Evolutionary conservation across 2,888 invertebrate species (phyloP).

Genomic region (Polydrusus cervinus): DNA sequence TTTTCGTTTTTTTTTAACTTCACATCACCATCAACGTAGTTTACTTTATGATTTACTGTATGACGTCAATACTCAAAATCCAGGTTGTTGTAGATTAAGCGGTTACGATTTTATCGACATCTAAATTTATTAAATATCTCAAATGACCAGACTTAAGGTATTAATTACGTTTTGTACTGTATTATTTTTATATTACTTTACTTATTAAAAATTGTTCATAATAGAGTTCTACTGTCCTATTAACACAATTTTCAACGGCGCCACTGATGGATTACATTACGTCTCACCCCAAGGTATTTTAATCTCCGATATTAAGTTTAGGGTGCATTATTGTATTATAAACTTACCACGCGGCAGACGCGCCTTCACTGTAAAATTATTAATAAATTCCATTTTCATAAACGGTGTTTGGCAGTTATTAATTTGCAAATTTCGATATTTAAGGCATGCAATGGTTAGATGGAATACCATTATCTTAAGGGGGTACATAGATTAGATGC

Average conservation of each 20-base stretch:
- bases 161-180: too few species aligned
- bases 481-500: neutral
- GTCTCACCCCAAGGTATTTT: conserved; percentile 28
- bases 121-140: too few species aligned
- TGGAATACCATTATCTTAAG: conserved; percentile 31
- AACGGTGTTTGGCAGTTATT: conserved; percentile 41
- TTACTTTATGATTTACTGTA: too few species aligned
- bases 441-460: conserved; percentile 29
- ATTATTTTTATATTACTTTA: too few species aligned
- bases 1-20: too few species aligned
- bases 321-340: conserved; percentile 59
- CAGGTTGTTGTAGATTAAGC: too few species aligned
- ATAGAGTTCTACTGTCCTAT: neutral
- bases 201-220: neutral
- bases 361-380: conserved; percentile 57
- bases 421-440: conserved; percentile 44
- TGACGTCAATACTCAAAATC: too few species aligned
- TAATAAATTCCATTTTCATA: conserved; percentile 58
- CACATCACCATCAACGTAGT: too few species aligned
- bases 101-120: too few species aligned
- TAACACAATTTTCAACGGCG: neutral
- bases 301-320: conserved; percentile 46
- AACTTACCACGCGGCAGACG: conserved; percentile 56
- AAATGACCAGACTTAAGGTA: too few species aligned
- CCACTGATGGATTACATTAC: conserved; percentile 3